These are phyloP conservation scores for Kuschelorhynchus macadamiae DNA, from an alignment of 2,888 invertebrate genomes.

Conservation along the genomic window DNA sequence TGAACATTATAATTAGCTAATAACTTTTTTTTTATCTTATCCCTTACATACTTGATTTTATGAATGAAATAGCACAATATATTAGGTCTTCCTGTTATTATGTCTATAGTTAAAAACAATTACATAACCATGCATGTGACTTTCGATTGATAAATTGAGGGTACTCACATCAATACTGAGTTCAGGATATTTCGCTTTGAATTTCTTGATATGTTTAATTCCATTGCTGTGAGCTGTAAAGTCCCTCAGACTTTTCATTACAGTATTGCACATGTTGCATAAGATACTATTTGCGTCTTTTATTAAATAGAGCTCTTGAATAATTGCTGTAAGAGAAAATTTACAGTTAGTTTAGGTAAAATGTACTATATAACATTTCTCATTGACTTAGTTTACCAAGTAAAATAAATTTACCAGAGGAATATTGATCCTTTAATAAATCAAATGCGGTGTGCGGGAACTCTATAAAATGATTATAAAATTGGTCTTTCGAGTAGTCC, in stretches of 20 bases:
- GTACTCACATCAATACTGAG: neutral
- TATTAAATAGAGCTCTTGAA: neutral
- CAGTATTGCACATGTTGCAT: neutral
- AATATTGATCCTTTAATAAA: neutral
- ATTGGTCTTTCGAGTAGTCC: neutral
- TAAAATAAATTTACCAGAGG: conserved; percentile 3
- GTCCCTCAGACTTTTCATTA: neutral
- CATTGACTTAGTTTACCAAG: too few relatives aligned
- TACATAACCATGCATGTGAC: too few relatives aligned
- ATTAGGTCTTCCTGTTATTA: too few relatives aligned
- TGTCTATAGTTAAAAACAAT: too few relatives aligned
- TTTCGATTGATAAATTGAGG: too few relatives aligned
- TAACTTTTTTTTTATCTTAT: too few relatives aligned
- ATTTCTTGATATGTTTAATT: neutral
- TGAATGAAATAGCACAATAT: too few relatives aligned
- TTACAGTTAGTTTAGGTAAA: too few relatives aligned
- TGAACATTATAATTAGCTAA: too few relatives aligned
- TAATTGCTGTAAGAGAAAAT: conserved; percentile 4
- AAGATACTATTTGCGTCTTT: neutral
- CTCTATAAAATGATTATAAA: neutral
- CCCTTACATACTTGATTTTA: too few relatives aligned
- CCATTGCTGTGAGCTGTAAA: neutral
- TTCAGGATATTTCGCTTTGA: neutral
- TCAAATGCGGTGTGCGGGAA: neutral
- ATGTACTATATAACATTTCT: too few relatives aligned